Evolutionary conservation across 2,888 invertebrate species (phyloP).

Genomic region (Leucoptera coffeella): DNA sequence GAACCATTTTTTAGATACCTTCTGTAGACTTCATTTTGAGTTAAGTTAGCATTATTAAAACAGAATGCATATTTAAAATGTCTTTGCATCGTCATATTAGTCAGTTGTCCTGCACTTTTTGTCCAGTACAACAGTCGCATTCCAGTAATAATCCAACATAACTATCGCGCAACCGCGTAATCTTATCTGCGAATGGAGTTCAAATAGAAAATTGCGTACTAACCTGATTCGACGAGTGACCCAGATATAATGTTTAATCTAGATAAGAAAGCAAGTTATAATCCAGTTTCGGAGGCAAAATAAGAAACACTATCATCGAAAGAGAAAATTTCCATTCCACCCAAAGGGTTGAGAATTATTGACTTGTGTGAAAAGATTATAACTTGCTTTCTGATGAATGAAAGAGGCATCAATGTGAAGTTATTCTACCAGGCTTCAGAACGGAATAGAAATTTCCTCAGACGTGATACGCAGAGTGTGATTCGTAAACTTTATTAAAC

Average conservation of each 20-base stretch:
- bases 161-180: too few species aligned
- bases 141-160: too few species aligned
- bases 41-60: too few species aligned
- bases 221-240: slow-evolving; percentile 26
- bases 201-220: slow-evolving; percentile 28
- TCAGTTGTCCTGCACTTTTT: too few species aligned
- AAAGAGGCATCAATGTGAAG: slow-evolving; percentile 13
- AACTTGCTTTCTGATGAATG: slow-evolving; percentile 38
- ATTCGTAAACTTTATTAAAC: too few species aligned
- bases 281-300: slow-evolving; percentile 14
- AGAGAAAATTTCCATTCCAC: slow-evolving; percentile 54
- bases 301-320: slow-evolving; percentile 26
- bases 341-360: slow-evolving; percentile 9
- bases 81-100: too few species aligned
- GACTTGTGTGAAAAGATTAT: slow-evolving; percentile 13
- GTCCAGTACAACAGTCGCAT: too few species aligned
- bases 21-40: too few species aligned
- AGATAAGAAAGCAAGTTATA: slow-evolving; percentile 52
- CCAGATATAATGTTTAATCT: slow-evolving; percentile 23
- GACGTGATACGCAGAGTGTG: slow-evolving; percentile 17
- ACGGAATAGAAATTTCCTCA: slow-evolving; percentile 52
- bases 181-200: too few species aligned
- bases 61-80: too few species aligned
- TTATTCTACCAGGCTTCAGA: slow-evolving; percentile 35
- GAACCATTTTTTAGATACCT: too few species aligned